Evolutionary conservation across 2,797 vertebrate genomes (phyloP).

Genomic region (Sebastolobus altivelis): DNA sequence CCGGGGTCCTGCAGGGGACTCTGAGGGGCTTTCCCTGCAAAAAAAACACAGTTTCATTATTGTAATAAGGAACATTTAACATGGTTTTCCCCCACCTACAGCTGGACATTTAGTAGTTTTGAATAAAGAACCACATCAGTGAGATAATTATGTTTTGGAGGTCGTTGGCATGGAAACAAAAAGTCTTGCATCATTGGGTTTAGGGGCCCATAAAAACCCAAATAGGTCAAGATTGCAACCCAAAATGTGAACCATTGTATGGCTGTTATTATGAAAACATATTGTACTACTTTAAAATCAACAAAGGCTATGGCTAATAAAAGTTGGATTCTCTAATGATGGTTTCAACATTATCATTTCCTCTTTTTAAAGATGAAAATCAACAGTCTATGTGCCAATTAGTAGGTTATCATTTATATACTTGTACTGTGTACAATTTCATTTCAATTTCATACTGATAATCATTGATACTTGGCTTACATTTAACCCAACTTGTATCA

Average conservation of each 20-base stretch:
- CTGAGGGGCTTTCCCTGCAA: not conserved
- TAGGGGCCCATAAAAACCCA: no score
- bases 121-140: not conserved
- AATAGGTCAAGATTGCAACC: not conserved
- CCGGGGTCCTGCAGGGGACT: not conserved
- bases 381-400: not conserved
- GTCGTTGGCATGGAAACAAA: not conserved
- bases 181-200: not conserved
- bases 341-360: not conserved
- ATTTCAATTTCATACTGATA: not conserved
- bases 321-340: not conserved
- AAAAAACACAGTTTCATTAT: not conserved
- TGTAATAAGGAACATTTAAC: not conserved
- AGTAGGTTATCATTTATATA: not conserved
- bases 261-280: not conserved
- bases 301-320: not conserved
- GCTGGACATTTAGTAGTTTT: not conserved
- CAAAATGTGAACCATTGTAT: not conserved
- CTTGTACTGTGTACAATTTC: not conserved
- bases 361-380: not conserved
- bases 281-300: not conserved
- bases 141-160: not conserved
- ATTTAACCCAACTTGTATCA: no score
- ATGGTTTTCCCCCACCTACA: not conserved
- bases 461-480: not conserved